Evolutionary conservation across 2,888 invertebrate species (phyloP), one percentile per base, ranked within the genome.

Genomic region (Macrophya annulata): DNA sequence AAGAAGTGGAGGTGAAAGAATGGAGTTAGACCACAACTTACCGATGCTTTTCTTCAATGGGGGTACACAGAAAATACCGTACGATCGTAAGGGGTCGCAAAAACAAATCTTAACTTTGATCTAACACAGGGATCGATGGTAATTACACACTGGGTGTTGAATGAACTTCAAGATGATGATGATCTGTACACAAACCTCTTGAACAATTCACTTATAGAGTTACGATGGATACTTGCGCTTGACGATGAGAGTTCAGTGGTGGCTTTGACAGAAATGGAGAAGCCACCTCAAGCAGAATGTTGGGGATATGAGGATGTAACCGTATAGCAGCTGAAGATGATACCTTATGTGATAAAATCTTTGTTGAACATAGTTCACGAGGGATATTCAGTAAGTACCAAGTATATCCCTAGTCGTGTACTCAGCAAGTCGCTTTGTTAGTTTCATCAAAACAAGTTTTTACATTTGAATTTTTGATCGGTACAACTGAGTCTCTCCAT

Each of bases 161-260:
- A 55, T n/a, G 55, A 55, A 55, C 55, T n/a, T n/a, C n/a, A 55
- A 55, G n/a, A 55, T n/a, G 55, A 55, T n/a, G 55, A 55, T 55
- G 55, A 55, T n/a, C 55, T n/a, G 55, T n/a, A 55, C 55, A 55
- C 55, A 55, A 55, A 17, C 55, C 55, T 31, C 31, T 55, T 55
- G n/a, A 55, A n/a, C 55, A 55, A 17, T 55, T 55, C 55, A 55
- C 55, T 55, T 55, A 55, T 31, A 31, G 31, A 3, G 31, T 31
- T 17, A 55, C n/a, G 8, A n/a, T n/a, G 55, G 55, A 55, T 55
- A 55, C 55, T 55, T 8, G n/a, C n/a, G 55, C 0, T 1, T 55
- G 55, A 6, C 55, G 31, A 31, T 55, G 55, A 55, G 55, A 55
- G 55, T 55, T 55, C 55, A 8, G 55, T 55, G n/a, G n/a, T n/a